Percentiles rank a stretch among this genome's conserved stretches.
Evolutionary conservation across 2,113 vertebrate genomes (phyloP).

Genomic region (Lamprologus tigripictilis): DNA sequence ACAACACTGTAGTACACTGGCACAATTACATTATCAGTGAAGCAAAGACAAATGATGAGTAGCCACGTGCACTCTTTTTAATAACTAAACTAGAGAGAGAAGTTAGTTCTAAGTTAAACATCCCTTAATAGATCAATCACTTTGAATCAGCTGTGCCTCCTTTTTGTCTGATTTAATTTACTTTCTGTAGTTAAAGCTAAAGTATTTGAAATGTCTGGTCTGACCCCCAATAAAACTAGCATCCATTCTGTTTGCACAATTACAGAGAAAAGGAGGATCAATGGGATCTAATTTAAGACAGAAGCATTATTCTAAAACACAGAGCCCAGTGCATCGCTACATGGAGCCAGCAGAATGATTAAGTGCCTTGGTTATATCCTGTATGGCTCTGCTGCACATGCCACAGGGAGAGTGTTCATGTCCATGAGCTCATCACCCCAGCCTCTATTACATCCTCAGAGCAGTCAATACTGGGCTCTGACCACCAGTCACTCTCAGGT

Average conservation of each 20-base stretch:
- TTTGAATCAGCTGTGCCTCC: slow-evolving; percentile 12
- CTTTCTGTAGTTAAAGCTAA: slow-evolving; percentile 19
- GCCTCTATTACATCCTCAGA: slow-evolving; percentile 66
- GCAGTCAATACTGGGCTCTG: slow-evolving; percentile 64
- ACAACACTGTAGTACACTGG: neutral
- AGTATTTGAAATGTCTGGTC: slow-evolving; percentile 41
- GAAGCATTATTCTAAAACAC: slow-evolving; percentile 60
- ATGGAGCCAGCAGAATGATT: slow-evolving; percentile 52
- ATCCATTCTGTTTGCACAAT: slow-evolving; percentile 50
- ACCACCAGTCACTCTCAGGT: slow-evolving; percentile 58
- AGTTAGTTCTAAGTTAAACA: neutral
- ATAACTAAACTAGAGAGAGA: neutral
- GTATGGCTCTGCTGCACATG: slow-evolving; percentile 51
- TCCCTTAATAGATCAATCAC: neutral
- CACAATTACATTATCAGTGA: neutral
- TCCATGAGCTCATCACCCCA: slow-evolving; percentile 61
- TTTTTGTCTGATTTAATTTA: slow-evolving; percentile 42
- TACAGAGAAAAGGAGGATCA: slow-evolving; percentile 55
- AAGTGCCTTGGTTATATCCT: slow-evolving; percentile 51
- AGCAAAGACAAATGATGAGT: neutral
- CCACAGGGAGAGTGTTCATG: slow-evolving; percentile 54
- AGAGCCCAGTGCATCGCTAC: slow-evolving; percentile 25
- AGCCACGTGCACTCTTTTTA: neutral
- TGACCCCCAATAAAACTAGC: slow-evolving; percentile 46
- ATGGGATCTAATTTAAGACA: slow-evolving; percentile 62